Evolutionary conservation across 2,113 vertebrate species (phyloP).

Genomic region (Dasyurus viverrinus): DNA sequence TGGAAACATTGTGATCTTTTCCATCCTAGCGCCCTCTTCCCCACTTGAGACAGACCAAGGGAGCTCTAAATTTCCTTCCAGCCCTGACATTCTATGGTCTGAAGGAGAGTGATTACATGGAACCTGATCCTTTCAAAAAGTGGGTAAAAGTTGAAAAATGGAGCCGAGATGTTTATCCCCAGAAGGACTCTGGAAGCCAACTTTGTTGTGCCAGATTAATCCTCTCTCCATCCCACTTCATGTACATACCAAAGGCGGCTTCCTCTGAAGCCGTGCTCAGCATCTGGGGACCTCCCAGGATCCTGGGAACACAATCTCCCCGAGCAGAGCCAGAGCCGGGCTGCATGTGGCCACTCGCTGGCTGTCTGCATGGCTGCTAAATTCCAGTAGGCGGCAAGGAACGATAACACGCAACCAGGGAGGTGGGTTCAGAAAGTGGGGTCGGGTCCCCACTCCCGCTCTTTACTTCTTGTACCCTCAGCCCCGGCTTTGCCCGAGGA

Average conservation of each 20-base stretch:
- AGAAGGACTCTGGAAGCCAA: background rate
- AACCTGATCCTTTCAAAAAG: background rate
- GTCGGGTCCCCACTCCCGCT: background rate
- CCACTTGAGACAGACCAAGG: background rate
- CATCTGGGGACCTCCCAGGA: background rate
- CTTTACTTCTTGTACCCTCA: background rate
- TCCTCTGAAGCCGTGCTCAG: conserved; percentile 20
- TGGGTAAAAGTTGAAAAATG: background rate
- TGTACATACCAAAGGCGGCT: background rate
- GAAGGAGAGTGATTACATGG: background rate
- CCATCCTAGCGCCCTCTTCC: background rate
- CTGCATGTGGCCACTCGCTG: background rate
- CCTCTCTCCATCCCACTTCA: background rate
- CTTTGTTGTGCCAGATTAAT: conserved; percentile 11
- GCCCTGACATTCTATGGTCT: background rate
- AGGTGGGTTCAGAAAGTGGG: background rate
- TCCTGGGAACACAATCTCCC: background rate
- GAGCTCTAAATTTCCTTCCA: background rate
- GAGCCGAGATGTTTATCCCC: background rate
- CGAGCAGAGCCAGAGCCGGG: background rate
- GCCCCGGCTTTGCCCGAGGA: conserved; percentile 10
- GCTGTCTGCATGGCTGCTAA: background rate
- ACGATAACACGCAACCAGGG: background rate
- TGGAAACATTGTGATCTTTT: background rate
- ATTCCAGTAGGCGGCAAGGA: background rate